Evolutionary conservation across 2,888 invertebrate genomes (phyloP), one percentile per base, ranked within the genome.

Genomic region (Calameuta pallipes): DNA sequence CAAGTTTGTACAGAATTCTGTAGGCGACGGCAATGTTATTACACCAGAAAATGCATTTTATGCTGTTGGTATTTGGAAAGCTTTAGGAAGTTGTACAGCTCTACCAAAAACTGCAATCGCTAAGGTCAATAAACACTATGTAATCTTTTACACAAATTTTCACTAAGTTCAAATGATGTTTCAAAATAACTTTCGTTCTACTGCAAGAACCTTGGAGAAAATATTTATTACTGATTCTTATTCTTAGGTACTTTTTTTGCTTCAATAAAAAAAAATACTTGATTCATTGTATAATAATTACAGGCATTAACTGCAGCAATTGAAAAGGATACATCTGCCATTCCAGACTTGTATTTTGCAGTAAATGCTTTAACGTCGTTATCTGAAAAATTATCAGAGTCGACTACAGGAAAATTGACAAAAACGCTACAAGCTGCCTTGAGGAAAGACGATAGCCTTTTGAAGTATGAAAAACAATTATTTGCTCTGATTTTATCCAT

Each of bases 401-500:
- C 86, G 1, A 84, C 82, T 85, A 93, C 94, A 73, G 93, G 94
- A 35, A 96, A 96, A 90, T 92, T 96, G 34, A 93, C 95, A 1
- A 96, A 96, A 90, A 94, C 95, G 82, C 92, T 98, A 68, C 94
- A 96, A 87, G 94, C 95, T 80, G 92, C 95, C 81, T 92, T 98
- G 81, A 98, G 97, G 90, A 96, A 96, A 86, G 98, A 98, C 92
- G 97, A 97, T 87, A 95, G 95, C 80, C 93, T 96, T 33, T 92
- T 93, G 73, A 95, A 94, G 95, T 95, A 90, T 92, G 93, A 76
- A 74, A 73, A 75, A 80, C 56, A 33, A 12, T 68, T 83, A 71
- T 75, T 69, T 77, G 74, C 73, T 71, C 11, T 41, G 9, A 75
- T n/a, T 69, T 75, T 78, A 12, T 36, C 15, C 30, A 41, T 68